phyloP scores from a whole-genome alignment of 2,113 vertebrate species.

The Sclerurus mexicanus region DNA sequence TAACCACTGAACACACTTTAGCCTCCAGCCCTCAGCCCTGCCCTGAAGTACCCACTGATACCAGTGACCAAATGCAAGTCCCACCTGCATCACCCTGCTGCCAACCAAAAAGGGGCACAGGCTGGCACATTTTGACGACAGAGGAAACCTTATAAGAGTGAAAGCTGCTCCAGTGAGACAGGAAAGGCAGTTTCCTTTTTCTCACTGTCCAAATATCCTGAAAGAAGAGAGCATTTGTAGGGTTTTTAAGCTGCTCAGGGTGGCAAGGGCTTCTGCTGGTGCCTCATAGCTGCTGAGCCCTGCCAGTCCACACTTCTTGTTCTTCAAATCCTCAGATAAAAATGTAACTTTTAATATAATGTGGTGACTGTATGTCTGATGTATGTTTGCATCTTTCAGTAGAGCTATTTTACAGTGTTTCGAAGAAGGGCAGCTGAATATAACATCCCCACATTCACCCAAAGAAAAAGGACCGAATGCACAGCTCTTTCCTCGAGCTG shows the following conservation, averaged over 20 bases:
- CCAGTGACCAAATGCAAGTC: accelerated
- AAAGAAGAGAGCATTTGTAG: not conserved
- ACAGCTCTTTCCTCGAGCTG: not conserved
- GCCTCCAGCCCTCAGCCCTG: not conserved
- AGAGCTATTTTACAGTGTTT: not conserved
- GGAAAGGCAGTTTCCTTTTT: not conserved
- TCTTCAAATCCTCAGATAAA: not conserved
- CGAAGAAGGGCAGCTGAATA: not conserved
- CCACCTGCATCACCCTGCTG: accelerated
- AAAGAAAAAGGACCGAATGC: accelerated
- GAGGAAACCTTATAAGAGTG: not conserved
- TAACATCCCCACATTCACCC: not conserved
- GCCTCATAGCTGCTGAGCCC: not conserved
- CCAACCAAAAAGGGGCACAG: not conserved
- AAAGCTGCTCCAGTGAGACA: not conserved
- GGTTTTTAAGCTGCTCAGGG: not conserved
- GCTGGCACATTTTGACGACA: not conserved
- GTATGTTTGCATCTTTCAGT: not conserved
- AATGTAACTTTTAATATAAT: not conserved
- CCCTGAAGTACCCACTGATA: not conserved
- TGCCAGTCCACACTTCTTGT: not conserved
- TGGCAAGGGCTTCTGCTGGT: not conserved
- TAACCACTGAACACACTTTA: not conserved
- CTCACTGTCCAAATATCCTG: not conserved
- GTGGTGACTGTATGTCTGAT: not conserved